Conservation (phyloP, 2,113 vertebrate genomes). For the Calidris pygmaea region DNA sequence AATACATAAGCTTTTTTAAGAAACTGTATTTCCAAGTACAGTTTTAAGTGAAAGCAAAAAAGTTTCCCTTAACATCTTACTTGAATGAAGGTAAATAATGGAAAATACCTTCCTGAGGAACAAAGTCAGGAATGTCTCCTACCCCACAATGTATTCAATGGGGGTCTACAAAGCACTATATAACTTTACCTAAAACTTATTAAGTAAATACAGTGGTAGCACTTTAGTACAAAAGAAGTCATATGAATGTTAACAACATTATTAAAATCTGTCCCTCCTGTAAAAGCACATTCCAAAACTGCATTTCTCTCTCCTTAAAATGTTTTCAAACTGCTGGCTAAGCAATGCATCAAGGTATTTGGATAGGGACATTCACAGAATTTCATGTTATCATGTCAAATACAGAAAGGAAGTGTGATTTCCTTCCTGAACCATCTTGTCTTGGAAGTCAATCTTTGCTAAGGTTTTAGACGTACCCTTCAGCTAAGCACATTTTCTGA, state of each 20-base stretch:
- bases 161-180: neutral
- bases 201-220: neutral
- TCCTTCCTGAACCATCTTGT: conserved; percentile 33
- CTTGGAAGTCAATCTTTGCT: conserved; percentile 31
- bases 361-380: conserved; percentile 5
- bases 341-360: neutral
- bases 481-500: conserved; percentile 7
- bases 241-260: neutral
- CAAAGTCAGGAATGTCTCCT: neutral
- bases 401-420: conserved; percentile 33
- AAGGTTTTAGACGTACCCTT: neutral
- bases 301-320: neutral
- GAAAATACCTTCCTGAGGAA: neutral
- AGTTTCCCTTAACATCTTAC: neutral
- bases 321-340: conserved; percentile 32
- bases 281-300: neutral
- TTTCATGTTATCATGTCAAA: neutral
- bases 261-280: neutral
- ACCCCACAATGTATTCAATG: neutral
- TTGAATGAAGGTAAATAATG: neutral
- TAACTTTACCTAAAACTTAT: neutral
- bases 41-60: neutral
- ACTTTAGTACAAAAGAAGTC: neutral
- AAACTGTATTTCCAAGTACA: neutral
- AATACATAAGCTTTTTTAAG: neutral